These are phyloP conservation scores for Gobius niger DNA, from an alignment of 2,113 vertebrate species.

Conservation along the genomic window DNA sequence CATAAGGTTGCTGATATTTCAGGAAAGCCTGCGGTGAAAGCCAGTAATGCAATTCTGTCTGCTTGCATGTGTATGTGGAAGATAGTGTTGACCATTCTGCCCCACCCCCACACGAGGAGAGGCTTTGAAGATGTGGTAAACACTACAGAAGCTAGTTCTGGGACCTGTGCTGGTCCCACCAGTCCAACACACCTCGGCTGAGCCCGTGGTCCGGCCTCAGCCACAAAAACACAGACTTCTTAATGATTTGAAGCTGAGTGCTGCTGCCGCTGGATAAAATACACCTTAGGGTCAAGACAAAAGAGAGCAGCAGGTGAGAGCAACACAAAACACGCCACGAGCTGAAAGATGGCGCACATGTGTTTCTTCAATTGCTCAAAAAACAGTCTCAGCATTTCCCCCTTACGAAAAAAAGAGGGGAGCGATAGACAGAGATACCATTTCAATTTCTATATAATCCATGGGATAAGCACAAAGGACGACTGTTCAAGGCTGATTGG, in stretches of 20 bases:
- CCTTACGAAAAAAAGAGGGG: not conserved
- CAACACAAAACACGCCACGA: slow-evolving; percentile 33
- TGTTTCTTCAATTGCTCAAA: slow-evolving; percentile 26
- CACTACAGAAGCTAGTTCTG: slow-evolving; percentile 44
- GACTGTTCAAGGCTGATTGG: too few species aligned
- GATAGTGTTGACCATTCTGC: slow-evolving; percentile 23
- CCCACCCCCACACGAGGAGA: slow-evolving; percentile 19
- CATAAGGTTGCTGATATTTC: slow-evolving; percentile 69
- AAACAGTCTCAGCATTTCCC: slow-evolving; percentile 1
- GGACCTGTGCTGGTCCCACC: slow-evolving; percentile 46
- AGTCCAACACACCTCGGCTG: slow-evolving; percentile 38
- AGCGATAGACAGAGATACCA: not conserved
- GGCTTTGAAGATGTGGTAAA: slow-evolving; percentile 40
- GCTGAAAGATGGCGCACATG: slow-evolving; percentile 28
- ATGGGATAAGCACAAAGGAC: not conserved
- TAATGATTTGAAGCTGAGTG: slow-evolving; percentile 44
- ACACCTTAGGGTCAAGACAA: slow-evolving; percentile 47
- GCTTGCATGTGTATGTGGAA: slow-evolving; percentile 18
- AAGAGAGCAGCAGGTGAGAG: slow-evolving; percentile 37
- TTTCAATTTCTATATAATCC: not conserved
- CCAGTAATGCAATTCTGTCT: slow-evolving; percentile 57
- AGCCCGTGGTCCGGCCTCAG: slow-evolving; percentile 44
- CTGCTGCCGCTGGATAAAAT: slow-evolving; percentile 48
- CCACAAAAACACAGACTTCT: slow-evolving; percentile 26
- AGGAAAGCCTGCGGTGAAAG: slow-evolving; percentile 57